Evolutionary conservation across 2,113 vertebrate genomes (phyloP).

Genomic region (Bagarius yarrelli): DNA sequence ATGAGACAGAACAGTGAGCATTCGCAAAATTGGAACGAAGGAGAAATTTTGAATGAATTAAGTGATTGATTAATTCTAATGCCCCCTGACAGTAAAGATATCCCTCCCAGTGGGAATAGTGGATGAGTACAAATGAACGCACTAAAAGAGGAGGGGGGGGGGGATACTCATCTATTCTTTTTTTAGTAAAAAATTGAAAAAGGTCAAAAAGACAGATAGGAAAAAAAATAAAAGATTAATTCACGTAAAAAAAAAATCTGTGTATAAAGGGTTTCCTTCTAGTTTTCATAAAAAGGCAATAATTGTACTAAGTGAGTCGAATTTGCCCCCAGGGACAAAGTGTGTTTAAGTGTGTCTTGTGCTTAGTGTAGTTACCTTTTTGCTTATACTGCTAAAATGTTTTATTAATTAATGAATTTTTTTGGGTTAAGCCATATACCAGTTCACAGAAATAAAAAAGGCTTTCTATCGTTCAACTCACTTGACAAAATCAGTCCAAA

Average conservation of each 20-base stretch:
- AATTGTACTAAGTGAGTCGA: background rate
- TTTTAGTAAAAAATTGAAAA: background rate
- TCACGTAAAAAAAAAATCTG: background rate
- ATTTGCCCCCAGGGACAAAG: background rate
- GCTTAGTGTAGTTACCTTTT: background rate
- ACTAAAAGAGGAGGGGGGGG: background rate
- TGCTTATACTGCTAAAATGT: background rate
- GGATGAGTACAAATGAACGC: background rate
- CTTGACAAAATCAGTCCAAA: background rate
- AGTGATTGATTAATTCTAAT: conserved; percentile 26
- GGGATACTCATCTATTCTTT: background rate
- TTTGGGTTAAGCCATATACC: background rate
- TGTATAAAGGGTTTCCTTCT: background rate
- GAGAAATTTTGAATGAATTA: conserved; percentile 37
- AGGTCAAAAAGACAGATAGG: background rate
- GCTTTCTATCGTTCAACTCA: background rate
- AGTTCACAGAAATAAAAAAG: background rate
- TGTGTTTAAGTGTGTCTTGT: background rate
- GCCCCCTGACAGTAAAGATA: conserved; percentile 11
- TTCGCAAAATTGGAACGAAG: conserved; percentile 46
- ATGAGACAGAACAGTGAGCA: background rate
- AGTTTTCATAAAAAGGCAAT: background rate
- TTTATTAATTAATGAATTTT: background rate
- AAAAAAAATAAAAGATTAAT: background rate
- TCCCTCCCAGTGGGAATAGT: conserved; percentile 1